These are phyloP conservation scores for Drosophila subsilvestris DNA, from an alignment of 2,888 invertebrate species.

Conservation along the genomic window DNA sequence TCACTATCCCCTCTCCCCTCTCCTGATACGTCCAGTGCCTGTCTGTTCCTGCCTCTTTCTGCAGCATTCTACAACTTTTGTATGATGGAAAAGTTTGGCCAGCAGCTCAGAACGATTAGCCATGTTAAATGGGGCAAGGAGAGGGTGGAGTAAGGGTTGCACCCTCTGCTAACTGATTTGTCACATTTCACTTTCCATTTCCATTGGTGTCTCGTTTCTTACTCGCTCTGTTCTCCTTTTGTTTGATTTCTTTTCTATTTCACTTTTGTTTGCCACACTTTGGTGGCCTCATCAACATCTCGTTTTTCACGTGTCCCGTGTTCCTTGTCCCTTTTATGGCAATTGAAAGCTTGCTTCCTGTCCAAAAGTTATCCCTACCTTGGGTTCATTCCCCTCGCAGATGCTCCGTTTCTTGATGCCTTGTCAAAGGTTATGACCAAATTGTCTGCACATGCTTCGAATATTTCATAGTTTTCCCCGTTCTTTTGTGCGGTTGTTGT, in stretches of 20 bases:
- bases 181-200: slow-evolving; percentile 11
- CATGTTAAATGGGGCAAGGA: slow-evolving; percentile 16
- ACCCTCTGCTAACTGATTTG: slow-evolving; percentile 5
- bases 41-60: neutral
- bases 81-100: slow-evolving; percentile 23
- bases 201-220: neutral
- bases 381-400: slow-evolving; percentile 2
- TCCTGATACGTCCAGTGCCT: neutral
- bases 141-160: neutral
- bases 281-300: slow-evolving; percentile 16
- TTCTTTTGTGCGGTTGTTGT: slow-evolving; percentile 21
- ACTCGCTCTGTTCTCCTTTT: neutral
- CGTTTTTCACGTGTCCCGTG: slow-evolving; percentile 24
- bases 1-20: slow-evolving; percentile 17
- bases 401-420: slow-evolving; percentile 24
- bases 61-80: slow-evolving; percentile 5
- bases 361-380: slow-evolving; percentile 42
- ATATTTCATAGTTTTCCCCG: slow-evolving; percentile 44
- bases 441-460: slow-evolving; percentile 61
- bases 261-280: slow-evolving; percentile 5
- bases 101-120: slow-evolving; percentile 29
- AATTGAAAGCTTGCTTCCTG: slow-evolving; percentile 46
- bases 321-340: slow-evolving; percentile 7
- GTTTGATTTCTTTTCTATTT: neutral
- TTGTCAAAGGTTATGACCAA: slow-evolving; percentile 61